Evolutionary conservation across 2,888 invertebrate genomes (phyloP), one percentile per base, ranked within the genome.

Genomic region (Luperina testacea): DNA sequence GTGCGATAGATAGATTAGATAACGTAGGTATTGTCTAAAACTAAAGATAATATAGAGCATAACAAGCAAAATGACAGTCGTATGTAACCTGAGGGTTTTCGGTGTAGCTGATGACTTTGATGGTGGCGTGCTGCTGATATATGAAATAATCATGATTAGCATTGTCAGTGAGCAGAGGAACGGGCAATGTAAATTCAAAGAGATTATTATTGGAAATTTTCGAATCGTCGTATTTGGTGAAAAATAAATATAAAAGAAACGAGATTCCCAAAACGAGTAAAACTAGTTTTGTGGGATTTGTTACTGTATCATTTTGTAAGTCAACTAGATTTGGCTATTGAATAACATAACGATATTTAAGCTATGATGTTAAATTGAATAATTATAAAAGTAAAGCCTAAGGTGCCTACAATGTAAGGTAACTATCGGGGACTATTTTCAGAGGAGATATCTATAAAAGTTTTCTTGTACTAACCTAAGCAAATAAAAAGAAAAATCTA

Each of bases 101-200:
- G 94, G 95, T 97, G 97, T 95, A 96, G 94, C 95, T 97, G 97
- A 96, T 97, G 96, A 93, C 96, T 96, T 96, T 95, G 96, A 93
- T 96, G 96, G 94, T 93, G 96, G 91, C 96, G 96, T 97, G 97
- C 96, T 96, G 97, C 93, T 92, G 95, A 93, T 96, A 95, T 92
- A 96, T 96, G 95, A 94, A 96, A 96, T 93, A 91, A 94, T 91
- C 90, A 95, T 95, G 94, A 93, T 93, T 92, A 92, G 91, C 91
- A 87, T 91, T 88, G 83, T 87, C 75, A 85, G 86, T 90, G 88
- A 86, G 53, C n/a, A 83, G 75, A 79, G 85, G 81, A 88, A 89
- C 85, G 84, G 87, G 80, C 88, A 87, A 87, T 61, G 2, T 59
- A 64, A 48, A 15, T 17, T 61, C 0, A 51, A 61, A 61, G 27